Evolutionary conservation across 2,888 invertebrate genomes (phyloP).

Genomic region (Drosophila mettleri): DNA sequence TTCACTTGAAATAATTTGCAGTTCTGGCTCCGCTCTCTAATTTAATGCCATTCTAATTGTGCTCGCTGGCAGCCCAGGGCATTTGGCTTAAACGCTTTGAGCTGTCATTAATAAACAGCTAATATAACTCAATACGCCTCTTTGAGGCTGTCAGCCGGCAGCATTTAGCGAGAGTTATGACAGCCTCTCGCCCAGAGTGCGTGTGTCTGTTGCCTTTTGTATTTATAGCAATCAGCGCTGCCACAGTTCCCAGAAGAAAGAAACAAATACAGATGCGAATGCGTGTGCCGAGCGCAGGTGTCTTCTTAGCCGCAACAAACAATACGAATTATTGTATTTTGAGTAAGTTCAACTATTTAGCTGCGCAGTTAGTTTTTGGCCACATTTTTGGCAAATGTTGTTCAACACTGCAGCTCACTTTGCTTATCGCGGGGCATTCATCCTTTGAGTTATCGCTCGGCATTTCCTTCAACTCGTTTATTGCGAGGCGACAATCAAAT

Average conservation of each 20-base stretch:
- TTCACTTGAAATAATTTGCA: too few species aligned
- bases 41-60: slow-evolving; percentile 12
- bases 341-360: slow-evolving; percentile 23
- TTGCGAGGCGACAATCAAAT: slow-evolving; percentile 57
- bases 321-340: slow-evolving; percentile 53
- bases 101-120: slow-evolving; percentile 61
- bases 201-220: slow-evolving; percentile 27
- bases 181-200: slow-evolving; percentile 3
- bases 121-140: slow-evolving; percentile 63
- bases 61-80: not conserved
- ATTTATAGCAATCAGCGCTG: slow-evolving; percentile 60
- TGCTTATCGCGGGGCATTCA: slow-evolving; percentile 33
- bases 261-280: slow-evolving; percentile 24
- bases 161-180: slow-evolving; percentile 62
- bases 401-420: slow-evolving; percentile 13
- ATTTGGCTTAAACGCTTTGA: slow-evolving; percentile 43
- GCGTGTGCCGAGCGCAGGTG: slow-evolving; percentile 48
- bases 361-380: slow-evolving; percentile 13
- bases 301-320: slow-evolving; percentile 37
- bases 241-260: slow-evolving; percentile 28
- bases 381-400: slow-evolving; percentile 13
- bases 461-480: slow-evolving; percentile 37
- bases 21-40: too few species aligned
- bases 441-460: slow-evolving; percentile 45
- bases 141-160: slow-evolving; percentile 38